Evolutionary conservation across 2,888 invertebrate genomes (phyloP).

Genomic region (Dolomedes plantarius): DNA sequence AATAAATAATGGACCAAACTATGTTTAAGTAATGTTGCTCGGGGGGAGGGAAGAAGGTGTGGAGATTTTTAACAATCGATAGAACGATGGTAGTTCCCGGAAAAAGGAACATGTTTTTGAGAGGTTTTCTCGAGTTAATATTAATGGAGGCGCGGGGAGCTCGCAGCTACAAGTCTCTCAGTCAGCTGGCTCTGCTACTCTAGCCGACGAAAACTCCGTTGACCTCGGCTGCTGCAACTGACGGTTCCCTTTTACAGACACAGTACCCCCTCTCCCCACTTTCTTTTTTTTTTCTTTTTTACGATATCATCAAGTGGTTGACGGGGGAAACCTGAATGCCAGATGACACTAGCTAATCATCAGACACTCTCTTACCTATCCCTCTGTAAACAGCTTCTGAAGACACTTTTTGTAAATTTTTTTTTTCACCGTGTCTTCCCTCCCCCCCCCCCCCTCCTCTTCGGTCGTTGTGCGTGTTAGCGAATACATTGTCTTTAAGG

Average conservation of each 20-base stretch:
- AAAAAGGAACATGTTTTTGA: slow-evolving; percentile 41
- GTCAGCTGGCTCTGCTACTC: slow-evolving; percentile 58
- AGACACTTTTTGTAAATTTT: slow-evolving; percentile 23
- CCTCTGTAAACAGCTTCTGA: slow-evolving; percentile 44
- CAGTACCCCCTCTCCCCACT: not conserved
- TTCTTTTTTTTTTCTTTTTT: not conserved
- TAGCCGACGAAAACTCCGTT: slow-evolving; percentile 8
- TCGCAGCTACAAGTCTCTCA: slow-evolving; percentile 54
- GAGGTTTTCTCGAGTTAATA: slow-evolving; percentile 37
- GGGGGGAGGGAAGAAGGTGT: not conserved
- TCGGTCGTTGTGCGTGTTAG: not conserved
- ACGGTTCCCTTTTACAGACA: slow-evolving; percentile 40
- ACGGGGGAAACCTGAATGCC: slow-evolving; percentile 28
- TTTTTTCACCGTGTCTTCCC: not conserved
- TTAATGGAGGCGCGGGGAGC: slow-evolving; percentile 48
- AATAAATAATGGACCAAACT: too few species aligned
- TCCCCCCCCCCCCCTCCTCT: not conserved
- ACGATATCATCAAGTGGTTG: slow-evolving; percentile 53
- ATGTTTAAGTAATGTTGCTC: not conserved
- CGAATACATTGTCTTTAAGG: not conserved
- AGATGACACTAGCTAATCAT: slow-evolving; percentile 33
- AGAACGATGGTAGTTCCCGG: not conserved
- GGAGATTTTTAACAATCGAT: not conserved
- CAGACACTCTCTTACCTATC: slow-evolving; percentile 17
- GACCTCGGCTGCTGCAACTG: slow-evolving; percentile 54